Conservation (phyloP, 2,797 vertebrate genomes). For the Gambusia yucatana region DNA sequence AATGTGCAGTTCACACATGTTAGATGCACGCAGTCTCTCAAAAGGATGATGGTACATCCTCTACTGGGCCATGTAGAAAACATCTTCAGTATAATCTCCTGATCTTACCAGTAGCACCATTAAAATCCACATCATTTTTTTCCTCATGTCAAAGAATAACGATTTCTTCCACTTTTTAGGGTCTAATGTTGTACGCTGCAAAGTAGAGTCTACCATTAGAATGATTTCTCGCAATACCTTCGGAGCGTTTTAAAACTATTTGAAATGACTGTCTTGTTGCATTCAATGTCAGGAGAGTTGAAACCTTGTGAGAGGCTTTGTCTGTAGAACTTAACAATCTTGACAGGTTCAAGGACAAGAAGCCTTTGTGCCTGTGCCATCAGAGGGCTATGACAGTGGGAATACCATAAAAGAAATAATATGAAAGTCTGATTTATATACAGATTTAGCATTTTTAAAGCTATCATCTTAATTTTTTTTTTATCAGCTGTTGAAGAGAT, state of each 20-base stretch:
- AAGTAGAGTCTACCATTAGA: neutral
- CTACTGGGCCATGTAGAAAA: neutral
- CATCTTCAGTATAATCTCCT: neutral
- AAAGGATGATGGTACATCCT: neutral
- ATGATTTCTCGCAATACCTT: neutral
- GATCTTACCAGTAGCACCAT: neutral
- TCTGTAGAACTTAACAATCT: neutral
- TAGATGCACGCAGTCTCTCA: too few relatives aligned
- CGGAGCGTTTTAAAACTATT: neutral
- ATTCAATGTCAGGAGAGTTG: neutral
- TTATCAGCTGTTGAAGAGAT: neutral
- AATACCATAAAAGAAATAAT: neutral
- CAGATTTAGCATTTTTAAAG: neutral
- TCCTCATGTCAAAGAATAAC: neutral
- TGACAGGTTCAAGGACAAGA: neutral
- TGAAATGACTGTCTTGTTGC: neutral
- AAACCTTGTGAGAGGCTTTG: neutral
- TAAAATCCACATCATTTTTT: neutral
- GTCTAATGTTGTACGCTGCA: neutral
- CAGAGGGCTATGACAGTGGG: neutral
- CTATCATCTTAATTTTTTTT: neutral
- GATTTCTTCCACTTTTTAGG: neutral
- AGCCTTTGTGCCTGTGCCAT: neutral
- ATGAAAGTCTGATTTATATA: neutral
- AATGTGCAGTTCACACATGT: too few relatives aligned